Percentiles rank a stretch among this genome's conserved stretches.
These are phyloP conservation scores for Caenorhabditis parvicauda DNA, from an alignment of 2,888 invertebrate species.

Conservation along the genomic window DNA sequence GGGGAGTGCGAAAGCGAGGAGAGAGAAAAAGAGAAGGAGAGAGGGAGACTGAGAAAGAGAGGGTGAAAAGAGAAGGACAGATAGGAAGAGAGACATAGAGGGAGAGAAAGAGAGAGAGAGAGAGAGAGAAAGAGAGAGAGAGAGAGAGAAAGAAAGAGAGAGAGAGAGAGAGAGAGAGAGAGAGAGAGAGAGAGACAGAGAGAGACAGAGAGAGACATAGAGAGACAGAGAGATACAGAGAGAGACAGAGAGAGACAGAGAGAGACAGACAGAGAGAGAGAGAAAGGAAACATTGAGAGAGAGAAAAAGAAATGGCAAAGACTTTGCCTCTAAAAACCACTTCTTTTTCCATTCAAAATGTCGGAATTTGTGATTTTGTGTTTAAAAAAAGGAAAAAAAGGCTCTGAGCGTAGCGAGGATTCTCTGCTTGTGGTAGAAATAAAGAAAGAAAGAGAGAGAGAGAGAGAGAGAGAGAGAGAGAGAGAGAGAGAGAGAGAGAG, in stretches of 20 bases:
- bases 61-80: neutral
- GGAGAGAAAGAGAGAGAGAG: neutral
- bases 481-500: neutral
- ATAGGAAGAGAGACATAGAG: neutral
- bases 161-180: constrained; percentile 1
- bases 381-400: neutral
- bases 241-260: constrained; percentile 5
- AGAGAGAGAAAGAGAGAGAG: neutral
- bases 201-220: constrained; percentile 5
- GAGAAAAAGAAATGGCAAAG: too few species aligned
- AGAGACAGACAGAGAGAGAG: constrained; percentile 5
- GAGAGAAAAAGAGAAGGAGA: constrained; percentile 4
- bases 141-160: neutral
- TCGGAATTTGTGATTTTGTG: too few species aligned
- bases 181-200: constrained; percentile 1
- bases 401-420: neutral
- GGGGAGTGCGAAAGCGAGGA: constrained; percentile 7
- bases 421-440: constrained; percentile 4
- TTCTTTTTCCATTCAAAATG: too few species aligned
- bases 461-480: constrained; percentile 1
- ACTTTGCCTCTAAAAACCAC: too few species aligned
- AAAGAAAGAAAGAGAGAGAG: neutral
- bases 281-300: neutral
- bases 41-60: neutral
- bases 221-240: neutral